phyloP scores from a whole-genome alignment of 2,113 vertebrate genomes.

The cat (Felis catus) region F.catus_Fca126_mat1.0 CM031419.1:96828001-96828500 shows the following conservation, averaged over 20 bases:
- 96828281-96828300: background rate
- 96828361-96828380: background rate
- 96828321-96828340: constrained; percentile 24
- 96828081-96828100: background rate
- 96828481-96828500: background rate
- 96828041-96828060: too few relatives aligned
- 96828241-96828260: background rate
- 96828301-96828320: background rate
- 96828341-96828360: background rate
- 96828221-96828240: background rate
- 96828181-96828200: background rate
- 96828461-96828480: background rate
- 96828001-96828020: too few relatives aligned
- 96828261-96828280: background rate
- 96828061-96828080: too few relatives aligned
- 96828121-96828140: background rate
- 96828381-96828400: background rate
- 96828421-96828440: background rate
- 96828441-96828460: background rate
- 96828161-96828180: constrained; percentile 30
- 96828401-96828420: background rate
- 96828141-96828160: background rate
- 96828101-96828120: background rate
- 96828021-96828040: too few relatives aligned
- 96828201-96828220: background rate